phyloP scores from a whole-genome alignment of 2,888 invertebrate species.

The Rotaria sp. region DNA sequence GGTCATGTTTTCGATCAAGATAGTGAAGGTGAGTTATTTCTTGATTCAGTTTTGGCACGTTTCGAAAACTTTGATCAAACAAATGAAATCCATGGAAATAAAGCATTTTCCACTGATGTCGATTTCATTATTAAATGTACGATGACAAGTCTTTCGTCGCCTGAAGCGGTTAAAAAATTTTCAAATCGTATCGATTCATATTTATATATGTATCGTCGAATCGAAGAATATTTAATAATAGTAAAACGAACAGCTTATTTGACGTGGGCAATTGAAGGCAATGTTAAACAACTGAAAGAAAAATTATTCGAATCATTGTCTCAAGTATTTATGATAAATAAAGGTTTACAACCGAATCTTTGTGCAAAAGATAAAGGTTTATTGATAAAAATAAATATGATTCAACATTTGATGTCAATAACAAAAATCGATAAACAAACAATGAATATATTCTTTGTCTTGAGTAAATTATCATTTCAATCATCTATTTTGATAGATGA shows the following conservation, averaged over 20 bases:
- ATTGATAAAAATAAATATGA: background rate
- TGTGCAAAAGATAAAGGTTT: background rate
- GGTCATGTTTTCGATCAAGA: background rate
- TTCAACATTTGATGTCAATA: background rate
- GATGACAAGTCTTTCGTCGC: background rate
- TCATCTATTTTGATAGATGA: background rate
- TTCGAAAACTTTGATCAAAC: background rate
- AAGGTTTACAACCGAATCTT: constrained; percentile 20
- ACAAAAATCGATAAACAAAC: background rate
- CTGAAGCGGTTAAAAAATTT: background rate
- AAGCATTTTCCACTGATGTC: background rate
- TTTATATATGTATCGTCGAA: background rate
- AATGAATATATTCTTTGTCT: background rate
- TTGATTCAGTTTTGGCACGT: background rate
- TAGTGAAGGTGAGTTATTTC: background rate
- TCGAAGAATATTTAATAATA: background rate
- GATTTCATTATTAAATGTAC: background rate
- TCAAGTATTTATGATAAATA: background rate
- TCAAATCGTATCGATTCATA: background rate
- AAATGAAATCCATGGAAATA: background rate
- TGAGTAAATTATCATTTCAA: constrained; percentile 22
- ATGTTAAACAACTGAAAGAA: background rate
- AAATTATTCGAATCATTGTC: background rate
- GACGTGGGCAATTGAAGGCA: background rate
- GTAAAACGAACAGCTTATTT: background rate